Base-by-base conservation (phyloP, 1,140 invertebrate genomes). In the Trichonephila clavata region DNA sequence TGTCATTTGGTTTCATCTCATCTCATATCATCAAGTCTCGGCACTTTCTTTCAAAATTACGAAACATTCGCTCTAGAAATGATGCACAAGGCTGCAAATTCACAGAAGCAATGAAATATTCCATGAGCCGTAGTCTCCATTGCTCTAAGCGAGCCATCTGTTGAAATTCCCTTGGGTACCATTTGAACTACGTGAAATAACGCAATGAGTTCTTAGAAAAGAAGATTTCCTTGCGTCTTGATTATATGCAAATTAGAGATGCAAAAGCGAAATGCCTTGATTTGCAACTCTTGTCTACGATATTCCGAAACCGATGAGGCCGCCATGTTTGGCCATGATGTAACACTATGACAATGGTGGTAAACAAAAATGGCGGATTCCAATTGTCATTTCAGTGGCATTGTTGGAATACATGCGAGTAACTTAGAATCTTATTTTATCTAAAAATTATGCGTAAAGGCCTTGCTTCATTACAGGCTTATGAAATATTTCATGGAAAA, bases 141-240 rank as follows among this genome's bases (percentile, higher is more conserved):
- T 39, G 57, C 57, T 50, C 43, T 88, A 68, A 89, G 65, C 21
- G 65, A 89, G 50, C 61, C 86, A 89, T 89, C 86, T 89, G 86
- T 89, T 71, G 65, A 50, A 43, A 24, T 89, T 89, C 86, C 86
- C 86, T 89, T 32, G 86, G 20, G 86, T 50, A 68, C 86, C 61
- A 68, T 89, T 89, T 39, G 43, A n/a, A 57, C 18, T 7, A 50
- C 43, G 21, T 50, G 50, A 57, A 83, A 57, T 39, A 83, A 83
- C 39, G 81, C 50, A n/a, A 14, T 24, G 50, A 21, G 32, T 63
- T 20, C 43, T 89, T 13, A 50, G 27, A 61, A 89, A 89, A 89
- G 61, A 89, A 89, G 61, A 89, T 89, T 71, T 89, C 68, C 86
- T 77, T 77, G 61, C 43, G 63, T 89, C 86, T 89, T 89, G 65